Conservation (phyloP, 2,888 invertebrate species). For the Hoplodrina blanda region DNA sequence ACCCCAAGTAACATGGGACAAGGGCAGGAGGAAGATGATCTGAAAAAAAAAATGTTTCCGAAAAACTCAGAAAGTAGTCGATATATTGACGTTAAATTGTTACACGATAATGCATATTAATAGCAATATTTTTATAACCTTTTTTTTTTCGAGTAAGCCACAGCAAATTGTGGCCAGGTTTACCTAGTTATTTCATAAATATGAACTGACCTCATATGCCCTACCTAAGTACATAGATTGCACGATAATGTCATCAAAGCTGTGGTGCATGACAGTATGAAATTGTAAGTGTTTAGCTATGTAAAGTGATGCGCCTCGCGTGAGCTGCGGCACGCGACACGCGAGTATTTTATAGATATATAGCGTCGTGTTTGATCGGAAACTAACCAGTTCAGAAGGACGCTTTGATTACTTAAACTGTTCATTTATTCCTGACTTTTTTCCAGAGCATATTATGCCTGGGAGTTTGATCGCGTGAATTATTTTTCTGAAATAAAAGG, state of each 20-base stretch:
- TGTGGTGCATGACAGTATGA: conserved; percentile 52
- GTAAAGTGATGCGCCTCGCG: conserved; percentile 62
- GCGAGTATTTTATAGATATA: conserved; percentile 15
- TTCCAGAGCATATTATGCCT: no score
- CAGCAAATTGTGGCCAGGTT: no score
- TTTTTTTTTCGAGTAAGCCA: no score
- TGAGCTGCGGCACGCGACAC: conserved; percentile 51
- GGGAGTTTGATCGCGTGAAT: no score
- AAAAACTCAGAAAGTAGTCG: no score
- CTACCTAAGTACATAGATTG: conserved; percentile 31
- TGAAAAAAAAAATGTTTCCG: no score
- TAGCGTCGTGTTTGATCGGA: conserved; percentile 4
- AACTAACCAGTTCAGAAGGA: neutral
- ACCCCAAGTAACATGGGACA: no score
- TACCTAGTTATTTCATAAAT: conserved; percentile 9
- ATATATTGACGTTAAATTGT: no score
- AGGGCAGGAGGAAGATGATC: no score
- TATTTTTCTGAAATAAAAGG: no score
- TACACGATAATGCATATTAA: no score
- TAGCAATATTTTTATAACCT: no score
- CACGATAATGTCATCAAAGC: conserved; percentile 57
- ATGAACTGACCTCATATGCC: conserved; percentile 11
- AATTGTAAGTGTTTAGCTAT: conserved; percentile 62
- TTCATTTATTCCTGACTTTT: neutral
- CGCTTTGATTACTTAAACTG: conserved; percentile 3